phyloP scores from a whole-genome alignment of 2,113 vertebrate species.

The Naja naja region DNA sequence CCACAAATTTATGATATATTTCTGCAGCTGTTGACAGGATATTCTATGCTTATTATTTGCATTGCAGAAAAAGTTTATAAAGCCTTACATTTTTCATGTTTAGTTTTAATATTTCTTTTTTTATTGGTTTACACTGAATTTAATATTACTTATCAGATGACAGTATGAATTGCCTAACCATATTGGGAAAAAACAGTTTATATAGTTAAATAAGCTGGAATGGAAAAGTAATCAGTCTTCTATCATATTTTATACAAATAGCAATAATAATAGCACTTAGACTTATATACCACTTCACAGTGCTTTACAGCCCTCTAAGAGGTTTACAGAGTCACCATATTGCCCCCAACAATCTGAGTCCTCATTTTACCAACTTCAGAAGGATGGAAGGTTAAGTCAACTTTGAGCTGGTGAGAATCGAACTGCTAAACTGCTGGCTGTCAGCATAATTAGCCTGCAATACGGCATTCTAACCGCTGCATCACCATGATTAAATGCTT shows the following conservation, averaged over 20 bases:
- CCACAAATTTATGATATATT: not conserved
- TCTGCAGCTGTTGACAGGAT: not conserved
- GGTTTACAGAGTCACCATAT: not conserved
- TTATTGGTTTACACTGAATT: not conserved
- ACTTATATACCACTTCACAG: not conserved
- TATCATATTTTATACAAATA: not conserved
- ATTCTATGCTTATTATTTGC: not conserved
- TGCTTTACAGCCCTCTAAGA: not conserved
- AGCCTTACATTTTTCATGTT: not conserved
- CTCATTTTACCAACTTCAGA: not conserved
- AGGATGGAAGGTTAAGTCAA: not conserved
- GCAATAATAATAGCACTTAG: not conserved
- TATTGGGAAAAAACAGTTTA: not conserved
- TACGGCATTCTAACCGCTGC: not conserved
- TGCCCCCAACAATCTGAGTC: not conserved
- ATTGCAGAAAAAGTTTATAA: conserved; percentile 6
- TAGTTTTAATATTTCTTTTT: conserved; percentile 10
- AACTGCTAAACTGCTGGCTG: not conserved
- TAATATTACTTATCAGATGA: not conserved
- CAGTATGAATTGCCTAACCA: not conserved
- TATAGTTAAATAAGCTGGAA: not conserved
- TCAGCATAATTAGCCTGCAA: not conserved
- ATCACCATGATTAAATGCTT: not conserved
- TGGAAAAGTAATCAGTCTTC: not conserved
- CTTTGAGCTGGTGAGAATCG: not conserved